Base-by-base conservation (phyloP, 2,797 vertebrate species). In the Sebastes melanostomus region DNA sequence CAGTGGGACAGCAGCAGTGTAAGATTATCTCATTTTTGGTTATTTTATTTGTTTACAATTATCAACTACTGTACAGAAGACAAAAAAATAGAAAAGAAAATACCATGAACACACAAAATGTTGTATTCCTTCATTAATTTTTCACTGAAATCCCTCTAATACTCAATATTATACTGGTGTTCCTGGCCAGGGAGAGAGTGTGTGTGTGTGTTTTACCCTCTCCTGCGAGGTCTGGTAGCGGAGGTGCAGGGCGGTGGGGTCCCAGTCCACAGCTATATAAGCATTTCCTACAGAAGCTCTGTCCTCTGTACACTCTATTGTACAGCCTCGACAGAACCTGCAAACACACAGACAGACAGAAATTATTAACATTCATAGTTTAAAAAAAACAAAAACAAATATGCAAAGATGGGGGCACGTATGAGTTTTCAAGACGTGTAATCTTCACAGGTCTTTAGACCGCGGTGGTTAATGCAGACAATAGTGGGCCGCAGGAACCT, bases 141-240 rank as follows among this genome's bases (percentile, higher is more conserved):
- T 63, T 25, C 11, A 56, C 20, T 56, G 34, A 59, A 42, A 25
- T 50, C n/a, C 24, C 6, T 65, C 3, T 5, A 55, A 4, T 59
- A 12, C 24, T 55, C 22, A 20, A 4, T 46, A 36, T 42, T 16
- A 42, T 25, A 16, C 11, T 60, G 10, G 22, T 9, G 4, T 4
- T 36, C 27, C 27, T 1, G 1, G 27, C 27, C 27, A 27, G 27
- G 27, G 27, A 27, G 27, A 27, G 27, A 27, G 27, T 5, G 27
- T 14, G 54, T 30, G 54, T 36, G 70, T 27, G 2, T 32, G 25
- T 54, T 86, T 96, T 93, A 99, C 98, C 96, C 98, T 96, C 91
- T 99, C 98, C 90, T 99, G 98, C 1, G 98, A 99, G 0, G 98
- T 99, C 92, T 99, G 98, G 95, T 99, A 99, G 85, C 98, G 98